Conservation (phyloP, 2,113 vertebrate species). For the Xiphophorus hellerii region DNA sequence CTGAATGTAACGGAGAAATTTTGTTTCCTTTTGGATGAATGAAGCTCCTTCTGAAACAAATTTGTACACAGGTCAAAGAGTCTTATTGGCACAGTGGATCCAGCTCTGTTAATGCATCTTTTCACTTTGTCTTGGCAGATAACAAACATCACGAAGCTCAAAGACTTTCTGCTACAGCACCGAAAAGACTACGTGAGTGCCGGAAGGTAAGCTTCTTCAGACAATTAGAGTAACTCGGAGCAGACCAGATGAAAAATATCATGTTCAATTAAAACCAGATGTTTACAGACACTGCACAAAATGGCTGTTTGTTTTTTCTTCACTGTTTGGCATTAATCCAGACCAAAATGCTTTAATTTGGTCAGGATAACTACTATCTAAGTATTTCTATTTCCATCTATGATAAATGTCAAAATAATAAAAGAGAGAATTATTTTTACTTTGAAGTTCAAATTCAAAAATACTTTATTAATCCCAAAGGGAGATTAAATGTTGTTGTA, state of each 20-base stretch:
- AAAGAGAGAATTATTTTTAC: neutral
- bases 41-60: conserved; percentile 24
- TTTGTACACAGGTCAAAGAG: conserved; percentile 18
- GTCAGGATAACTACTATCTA: neutral
- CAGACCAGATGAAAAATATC: neutral
- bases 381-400: no score
- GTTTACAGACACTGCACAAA: no score
- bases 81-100: conserved; percentile 18
- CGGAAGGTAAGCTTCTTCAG: conserved; percentile 83
- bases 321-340: neutral
- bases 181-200: conserved; percentile 96
- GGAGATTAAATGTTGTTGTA: no score
- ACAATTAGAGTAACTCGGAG: conserved; percentile 16
- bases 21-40: conserved; percentile 38
- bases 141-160: conserved; percentile 94
- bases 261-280: no score
- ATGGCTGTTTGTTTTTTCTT: neutral
- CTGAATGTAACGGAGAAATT: conserved; percentile 44
- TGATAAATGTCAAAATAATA: neutral
- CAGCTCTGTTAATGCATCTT: conserved; percentile 37
- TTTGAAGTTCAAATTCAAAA: no score
- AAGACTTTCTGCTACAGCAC: conserved; percentile 96
- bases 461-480: no score
- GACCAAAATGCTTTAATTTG: neutral
- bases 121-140: conserved; percentile 81